A percentile compares a stretch with the other conserved stretches of the same genome.
These are phyloP conservation scores for Myxocyprinus asiaticus DNA, from an alignment of 2,113 vertebrate genomes.

Conservation along the genomic window DNA sequence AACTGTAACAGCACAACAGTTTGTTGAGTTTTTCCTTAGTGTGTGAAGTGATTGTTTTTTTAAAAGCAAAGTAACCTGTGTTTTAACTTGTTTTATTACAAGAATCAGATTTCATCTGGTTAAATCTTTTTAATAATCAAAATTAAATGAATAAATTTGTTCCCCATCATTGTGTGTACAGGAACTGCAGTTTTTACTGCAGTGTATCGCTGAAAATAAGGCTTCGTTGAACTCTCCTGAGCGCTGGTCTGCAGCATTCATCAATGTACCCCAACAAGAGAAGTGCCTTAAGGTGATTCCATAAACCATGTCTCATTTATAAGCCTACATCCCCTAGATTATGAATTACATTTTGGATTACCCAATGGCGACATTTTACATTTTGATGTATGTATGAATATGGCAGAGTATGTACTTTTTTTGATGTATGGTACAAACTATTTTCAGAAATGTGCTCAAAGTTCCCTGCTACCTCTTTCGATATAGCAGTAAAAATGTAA, in stretches of 20 bases:
- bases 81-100: no score
- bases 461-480: no score
- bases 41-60: no score
- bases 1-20: no score
- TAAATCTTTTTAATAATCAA: no score
- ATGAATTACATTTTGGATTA: background rate
- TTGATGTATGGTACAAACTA: background rate
- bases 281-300: constrained; percentile 88
- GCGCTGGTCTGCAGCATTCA: constrained; percentile 83
- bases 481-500: background rate
- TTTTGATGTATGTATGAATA: background rate
- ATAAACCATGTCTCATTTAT: background rate
- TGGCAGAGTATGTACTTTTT: background rate
- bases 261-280: constrained; percentile 88
- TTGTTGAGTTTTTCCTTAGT: no score
- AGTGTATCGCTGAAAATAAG: constrained; percentile 86
- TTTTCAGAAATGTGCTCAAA: background rate
- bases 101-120: no score
- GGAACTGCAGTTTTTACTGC: constrained; percentile 85
- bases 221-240: constrained; percentile 86
- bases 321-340: background rate
- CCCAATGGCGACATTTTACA: background rate
- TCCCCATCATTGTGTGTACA: constrained; percentile 72
- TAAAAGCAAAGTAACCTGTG: no score
- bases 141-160: no score